Percentiles rank a stretch among this genome's conserved stretches.
Evolutionary conservation across 1,140 invertebrate genomes (phyloP).

Genomic region (Heliconius himera): DNA sequence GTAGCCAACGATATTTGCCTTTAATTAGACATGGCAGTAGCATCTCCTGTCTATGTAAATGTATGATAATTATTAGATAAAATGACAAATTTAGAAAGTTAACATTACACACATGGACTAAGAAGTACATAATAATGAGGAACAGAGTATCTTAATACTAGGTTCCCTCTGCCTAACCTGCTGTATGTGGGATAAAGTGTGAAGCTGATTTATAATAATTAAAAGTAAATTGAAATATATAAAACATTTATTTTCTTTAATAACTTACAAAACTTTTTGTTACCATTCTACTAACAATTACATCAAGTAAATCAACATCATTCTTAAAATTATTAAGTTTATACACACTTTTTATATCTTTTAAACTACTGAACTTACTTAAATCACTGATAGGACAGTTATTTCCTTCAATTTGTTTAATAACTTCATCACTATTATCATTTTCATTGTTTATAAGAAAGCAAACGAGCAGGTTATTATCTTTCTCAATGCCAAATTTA

Average conservation of each 20-base stretch:
- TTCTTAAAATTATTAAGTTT: constrained; percentile 81
- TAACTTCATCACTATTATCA: constrained; percentile 60
- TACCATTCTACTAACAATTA: constrained; percentile 84
- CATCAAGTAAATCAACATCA: constrained; percentile 79
- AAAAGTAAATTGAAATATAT: background rate
- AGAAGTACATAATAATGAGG: too few species aligned
- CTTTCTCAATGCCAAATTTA: constrained; percentile 85
- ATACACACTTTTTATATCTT: constrained; percentile 82
- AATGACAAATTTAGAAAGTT: too few species aligned
- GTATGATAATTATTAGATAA: too few species aligned
- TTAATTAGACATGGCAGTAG: too few species aligned
- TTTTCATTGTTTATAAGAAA: constrained; percentile 74
- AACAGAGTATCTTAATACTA: too few species aligned
- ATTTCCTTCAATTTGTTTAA: constrained; percentile 80
- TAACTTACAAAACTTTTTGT: constrained; percentile 76
- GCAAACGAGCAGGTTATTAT: constrained; percentile 82
- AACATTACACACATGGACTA: too few species aligned
- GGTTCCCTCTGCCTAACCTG: background rate
- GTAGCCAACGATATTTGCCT: too few species aligned
- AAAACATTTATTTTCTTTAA: constrained; percentile 38
- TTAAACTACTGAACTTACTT: constrained; percentile 68
- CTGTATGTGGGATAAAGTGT: background rate
- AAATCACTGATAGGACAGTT: constrained; percentile 73
- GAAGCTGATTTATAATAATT: background rate
- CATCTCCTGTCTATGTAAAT: too few species aligned